These are phyloP conservation scores for Anser brachyrhynchus DNA, from an alignment of 2,113 vertebrate genomes.

Conservation along the genomic window DNA sequence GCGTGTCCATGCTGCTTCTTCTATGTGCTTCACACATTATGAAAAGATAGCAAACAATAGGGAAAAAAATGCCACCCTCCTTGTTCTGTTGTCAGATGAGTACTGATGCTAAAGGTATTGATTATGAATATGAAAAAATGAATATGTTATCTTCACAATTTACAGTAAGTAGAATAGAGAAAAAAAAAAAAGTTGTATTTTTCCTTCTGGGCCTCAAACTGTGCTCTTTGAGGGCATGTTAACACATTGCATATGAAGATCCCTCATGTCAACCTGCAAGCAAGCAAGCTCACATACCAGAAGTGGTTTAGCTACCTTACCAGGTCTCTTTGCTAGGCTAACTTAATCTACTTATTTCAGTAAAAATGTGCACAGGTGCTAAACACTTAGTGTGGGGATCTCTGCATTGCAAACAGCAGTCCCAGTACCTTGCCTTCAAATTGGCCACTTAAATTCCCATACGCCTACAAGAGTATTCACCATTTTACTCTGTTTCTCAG, in stretches of 20 bases:
- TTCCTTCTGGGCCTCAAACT: neutral
- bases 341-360: neutral
- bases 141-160: neutral
- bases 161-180: neutral
- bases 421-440: neutral
- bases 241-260: rapidly evolving
- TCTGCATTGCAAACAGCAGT: neutral
- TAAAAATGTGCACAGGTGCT: neutral
- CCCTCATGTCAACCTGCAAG: neutral
- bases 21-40: neutral
- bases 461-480: neutral
- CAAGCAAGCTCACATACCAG: neutral
- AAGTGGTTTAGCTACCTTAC: neutral
- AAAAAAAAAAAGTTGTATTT: neutral
- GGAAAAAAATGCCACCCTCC: neutral
- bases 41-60: neutral
- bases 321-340: neutral
- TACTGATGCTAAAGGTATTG: neutral
- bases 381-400: neutral
- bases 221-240: neutral
- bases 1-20: neutral
- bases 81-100: neutral
- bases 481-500: neutral
- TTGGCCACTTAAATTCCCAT: neutral
- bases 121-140: neutral